Evolutionary conservation across 2,113 vertebrate genomes (phyloP).

Genomic region (Archocentrus centrarchus): DNA sequence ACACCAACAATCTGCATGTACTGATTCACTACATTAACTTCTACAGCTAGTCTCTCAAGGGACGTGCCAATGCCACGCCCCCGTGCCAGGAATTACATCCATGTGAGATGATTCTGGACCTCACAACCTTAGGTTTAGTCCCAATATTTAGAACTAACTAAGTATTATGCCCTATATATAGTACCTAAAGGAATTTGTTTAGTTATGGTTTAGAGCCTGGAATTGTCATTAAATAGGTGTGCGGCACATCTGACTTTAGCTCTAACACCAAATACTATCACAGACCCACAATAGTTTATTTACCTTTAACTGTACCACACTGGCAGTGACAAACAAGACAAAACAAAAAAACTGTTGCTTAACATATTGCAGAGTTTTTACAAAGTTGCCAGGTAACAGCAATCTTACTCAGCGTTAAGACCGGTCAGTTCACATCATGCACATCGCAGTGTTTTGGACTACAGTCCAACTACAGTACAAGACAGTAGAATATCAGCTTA

Average conservation of each 20-base stretch:
- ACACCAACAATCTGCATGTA: neutral
- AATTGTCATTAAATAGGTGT: neutral
- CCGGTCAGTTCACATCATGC: neutral
- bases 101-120: neutral
- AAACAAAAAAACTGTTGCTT: neutral
- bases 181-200: neutral
- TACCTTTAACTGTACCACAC: neutral
- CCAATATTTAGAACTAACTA: neutral
- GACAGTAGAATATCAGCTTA: neutral
- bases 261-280: neutral
- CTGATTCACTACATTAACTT: neutral
- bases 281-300: neutral
- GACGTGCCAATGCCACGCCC: neutral
- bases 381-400: slow-evolving; percentile 3
- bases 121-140: neutral
- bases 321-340: neutral
- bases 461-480: neutral
- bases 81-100: neutral
- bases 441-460: neutral
- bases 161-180: neutral
- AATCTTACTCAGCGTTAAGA: neutral
- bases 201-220: neutral
- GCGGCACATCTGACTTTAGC: neutral
- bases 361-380: neutral
- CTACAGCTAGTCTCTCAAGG: neutral